These are phyloP conservation scores for Beris chalybata DNA, from an alignment of 2,888 invertebrate genomes.

Conservation along the genomic window DNA sequence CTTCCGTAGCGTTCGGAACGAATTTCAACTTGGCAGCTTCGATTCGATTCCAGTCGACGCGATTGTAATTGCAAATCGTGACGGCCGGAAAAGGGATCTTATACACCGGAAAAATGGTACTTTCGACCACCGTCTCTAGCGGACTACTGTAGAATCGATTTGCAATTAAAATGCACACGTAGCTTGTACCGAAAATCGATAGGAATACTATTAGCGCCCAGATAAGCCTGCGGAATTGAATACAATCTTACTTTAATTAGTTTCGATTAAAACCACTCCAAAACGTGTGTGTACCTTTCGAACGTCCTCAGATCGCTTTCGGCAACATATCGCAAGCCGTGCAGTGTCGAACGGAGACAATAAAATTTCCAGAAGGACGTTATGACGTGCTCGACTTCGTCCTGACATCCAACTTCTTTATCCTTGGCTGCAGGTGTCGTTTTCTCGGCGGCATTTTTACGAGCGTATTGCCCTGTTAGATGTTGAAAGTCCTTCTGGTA, in stretches of 20 bases:
- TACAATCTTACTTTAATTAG: not conserved
- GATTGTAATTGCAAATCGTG: constrained; percentile 50
- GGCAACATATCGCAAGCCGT: constrained; percentile 51
- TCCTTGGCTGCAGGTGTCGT: no score
- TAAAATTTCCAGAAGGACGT: constrained; percentile 45
- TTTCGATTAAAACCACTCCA: no score
- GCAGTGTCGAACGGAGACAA: constrained; percentile 50
- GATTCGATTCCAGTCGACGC: constrained; percentile 51
- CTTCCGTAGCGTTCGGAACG: constrained; percentile 45
- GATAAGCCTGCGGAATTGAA: constrained; percentile 37
- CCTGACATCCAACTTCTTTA: constrained; percentile 4
- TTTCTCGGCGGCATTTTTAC: no score
- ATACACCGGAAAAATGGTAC: constrained; percentile 52
- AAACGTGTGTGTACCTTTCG: constrained; percentile 45
- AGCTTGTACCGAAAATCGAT: constrained; percentile 49
- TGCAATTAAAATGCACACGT: constrained; percentile 50
- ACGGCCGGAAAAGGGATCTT: constrained; percentile 52
- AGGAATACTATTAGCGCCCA: constrained; percentile 49
- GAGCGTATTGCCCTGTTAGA: not conserved
- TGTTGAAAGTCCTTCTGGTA: constrained; percentile 35
- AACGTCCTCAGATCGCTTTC: constrained; percentile 46
- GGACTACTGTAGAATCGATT: constrained; percentile 48
- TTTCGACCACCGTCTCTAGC: constrained; percentile 51
- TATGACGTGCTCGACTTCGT: constrained; percentile 3
- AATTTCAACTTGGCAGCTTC: constrained; percentile 46